A percentile compares a stretch with the other conserved stretches of the same genome.
These are phyloP conservation scores for Conops quadrifasciatus DNA, from an alignment of 2,888 invertebrate genomes.

Conservation along the genomic window DNA sequence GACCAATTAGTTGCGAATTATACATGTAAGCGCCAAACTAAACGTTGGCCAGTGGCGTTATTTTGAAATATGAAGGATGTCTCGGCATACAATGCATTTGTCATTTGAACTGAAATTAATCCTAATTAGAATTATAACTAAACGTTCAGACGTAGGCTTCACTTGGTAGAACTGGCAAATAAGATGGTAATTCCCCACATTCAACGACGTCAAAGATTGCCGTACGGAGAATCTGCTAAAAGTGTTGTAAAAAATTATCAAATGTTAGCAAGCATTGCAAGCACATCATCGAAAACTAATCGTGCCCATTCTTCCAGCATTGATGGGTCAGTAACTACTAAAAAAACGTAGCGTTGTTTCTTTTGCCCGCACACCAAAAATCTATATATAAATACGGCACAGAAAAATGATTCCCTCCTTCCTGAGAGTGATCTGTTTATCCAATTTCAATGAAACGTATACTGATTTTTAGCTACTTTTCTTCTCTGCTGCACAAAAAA, in stretches of 20 bases:
- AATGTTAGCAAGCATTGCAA: background rate
- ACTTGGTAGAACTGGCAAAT: background rate
- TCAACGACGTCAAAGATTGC: background rate
- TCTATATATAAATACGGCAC: too few relatives aligned
- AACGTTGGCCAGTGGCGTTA: background rate
- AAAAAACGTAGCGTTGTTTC: background rate
- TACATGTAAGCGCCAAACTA: too few relatives aligned
- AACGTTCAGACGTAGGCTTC: background rate
- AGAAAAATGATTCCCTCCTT: too few relatives aligned
- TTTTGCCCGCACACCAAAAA: slow-evolving; percentile 13
- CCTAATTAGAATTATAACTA: background rate
- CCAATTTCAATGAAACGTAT: too few relatives aligned
- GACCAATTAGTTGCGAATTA: too few relatives aligned
- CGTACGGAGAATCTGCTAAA: too few relatives aligned
- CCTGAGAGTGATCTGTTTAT: too few relatives aligned
- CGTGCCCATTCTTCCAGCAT: background rate
- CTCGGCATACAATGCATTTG: slow-evolving; percentile 4
- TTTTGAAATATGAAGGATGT: slow-evolving; percentile 12
- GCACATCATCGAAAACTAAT: background rate
- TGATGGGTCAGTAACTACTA: background rate
- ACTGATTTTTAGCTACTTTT: too few relatives aligned
- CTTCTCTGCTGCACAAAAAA: too few relatives aligned
- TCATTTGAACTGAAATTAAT: too few relatives aligned
- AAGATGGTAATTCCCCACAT: background rate
- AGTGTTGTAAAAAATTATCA: background rate